Evolutionary conservation across 2,797 vertebrate species (phyloP).

Genomic region (Ceyx erithaca): DNA sequence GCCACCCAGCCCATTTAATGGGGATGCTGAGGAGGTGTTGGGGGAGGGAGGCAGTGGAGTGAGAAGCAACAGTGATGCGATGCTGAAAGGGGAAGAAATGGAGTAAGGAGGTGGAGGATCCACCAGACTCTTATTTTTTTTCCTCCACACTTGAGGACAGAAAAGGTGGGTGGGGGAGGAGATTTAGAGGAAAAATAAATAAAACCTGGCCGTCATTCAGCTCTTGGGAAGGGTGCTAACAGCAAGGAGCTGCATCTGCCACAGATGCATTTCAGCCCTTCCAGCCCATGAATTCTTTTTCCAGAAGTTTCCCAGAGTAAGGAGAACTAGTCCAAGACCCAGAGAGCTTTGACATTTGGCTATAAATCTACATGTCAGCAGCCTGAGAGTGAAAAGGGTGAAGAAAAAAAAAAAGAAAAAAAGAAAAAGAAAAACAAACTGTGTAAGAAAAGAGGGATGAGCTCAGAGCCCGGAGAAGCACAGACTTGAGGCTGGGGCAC

Average conservation of each 20-base stretch:
- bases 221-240: conserved; percentile 43
- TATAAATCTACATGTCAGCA: conserved; percentile 14
- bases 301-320: conserved; percentile 52
- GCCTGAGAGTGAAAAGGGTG: not conserved
- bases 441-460: not conserved
- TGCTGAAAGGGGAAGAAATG: not conserved
- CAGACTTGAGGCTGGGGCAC: not conserved
- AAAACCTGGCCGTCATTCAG: not conserved
- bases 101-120: not conserved
- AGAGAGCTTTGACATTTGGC: conserved; percentile 36
- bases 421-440: not conserved
- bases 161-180: not conserved
- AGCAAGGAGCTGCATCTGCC: conserved; percentile 30
- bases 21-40: not conserved
- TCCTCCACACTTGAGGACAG: not conserved
- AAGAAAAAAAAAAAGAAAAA: not conserved
- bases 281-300: conserved; percentile 44
- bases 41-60: not conserved
- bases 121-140: not conserved
- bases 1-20: not conserved
- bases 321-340: conserved; percentile 4
- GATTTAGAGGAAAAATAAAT: not conserved
- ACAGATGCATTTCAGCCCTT: conserved; percentile 21
- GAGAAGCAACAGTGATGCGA: not conserved
- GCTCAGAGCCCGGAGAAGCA: not conserved